A percentile compares a stretch with the other conserved stretches of the same genome.
These are phyloP conservation scores for Pomatorhinus ruficollis DNA, from an alignment of 2,113 vertebrate species.

Conservation along the genomic window DNA sequence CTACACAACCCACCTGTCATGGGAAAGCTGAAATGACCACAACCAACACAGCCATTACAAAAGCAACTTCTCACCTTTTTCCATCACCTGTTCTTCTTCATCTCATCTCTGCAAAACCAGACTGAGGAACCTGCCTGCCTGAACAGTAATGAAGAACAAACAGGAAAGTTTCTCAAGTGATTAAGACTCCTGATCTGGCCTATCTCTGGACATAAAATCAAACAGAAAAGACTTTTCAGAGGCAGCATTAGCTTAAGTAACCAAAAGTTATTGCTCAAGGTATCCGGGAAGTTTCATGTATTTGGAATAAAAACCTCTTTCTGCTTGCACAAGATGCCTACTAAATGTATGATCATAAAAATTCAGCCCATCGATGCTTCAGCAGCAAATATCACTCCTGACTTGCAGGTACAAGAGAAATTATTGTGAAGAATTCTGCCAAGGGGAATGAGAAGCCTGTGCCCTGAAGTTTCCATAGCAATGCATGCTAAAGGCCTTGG, in stretches of 20 bases:
- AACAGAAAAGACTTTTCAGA: neutral
- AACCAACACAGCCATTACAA: neutral
- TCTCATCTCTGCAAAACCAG: neutral
- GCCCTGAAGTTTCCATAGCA: neutral
- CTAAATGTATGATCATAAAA: neutral
- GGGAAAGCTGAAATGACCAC: neutral
- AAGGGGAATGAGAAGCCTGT: neutral
- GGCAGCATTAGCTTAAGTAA: neutral
- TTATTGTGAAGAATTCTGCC: neutral
- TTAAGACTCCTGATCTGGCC: neutral
- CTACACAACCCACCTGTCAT: accelerated
- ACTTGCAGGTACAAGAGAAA: neutral
- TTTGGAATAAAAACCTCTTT: neutral
- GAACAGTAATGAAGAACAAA: neutral
- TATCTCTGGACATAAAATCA: neutral
- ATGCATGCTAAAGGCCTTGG: neutral
- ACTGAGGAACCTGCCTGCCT: neutral
- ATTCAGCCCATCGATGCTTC: neutral
- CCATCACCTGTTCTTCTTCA: neutral
- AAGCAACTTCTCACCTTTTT: neutral
- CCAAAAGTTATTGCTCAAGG: neutral
- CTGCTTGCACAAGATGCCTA: neutral
- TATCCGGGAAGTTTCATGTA: neutral
- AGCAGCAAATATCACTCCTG: neutral
- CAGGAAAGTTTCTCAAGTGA: neutral